These are phyloP conservation scores for Lithobates pipiens DNA, from an alignment of 2,797 vertebrate genomes.

Conservation along the genomic window DNA sequence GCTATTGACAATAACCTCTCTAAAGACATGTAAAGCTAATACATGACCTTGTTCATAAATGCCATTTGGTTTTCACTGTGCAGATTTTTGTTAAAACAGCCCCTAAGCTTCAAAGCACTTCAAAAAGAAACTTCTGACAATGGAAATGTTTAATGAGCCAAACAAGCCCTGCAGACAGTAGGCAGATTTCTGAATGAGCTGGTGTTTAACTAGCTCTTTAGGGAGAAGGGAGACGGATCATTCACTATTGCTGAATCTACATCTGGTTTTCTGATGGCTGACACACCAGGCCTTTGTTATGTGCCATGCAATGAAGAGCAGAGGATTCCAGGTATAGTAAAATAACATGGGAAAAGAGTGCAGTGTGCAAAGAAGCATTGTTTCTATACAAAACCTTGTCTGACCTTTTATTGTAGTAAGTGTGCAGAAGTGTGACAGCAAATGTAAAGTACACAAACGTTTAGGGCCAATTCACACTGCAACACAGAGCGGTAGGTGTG, in stretches of 20 bases:
- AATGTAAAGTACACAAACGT: too few relatives aligned
- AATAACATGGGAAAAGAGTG: neutral
- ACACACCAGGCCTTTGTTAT: neutral
- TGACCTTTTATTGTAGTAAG: neutral
- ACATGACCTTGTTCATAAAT: neutral
- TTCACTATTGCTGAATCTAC: constrained; percentile 30
- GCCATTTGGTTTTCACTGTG: neutral
- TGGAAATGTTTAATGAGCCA: constrained; percentile 33
- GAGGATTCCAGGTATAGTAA: neutral
- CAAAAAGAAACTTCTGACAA: constrained; percentile 10
- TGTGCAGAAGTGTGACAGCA: neutral
- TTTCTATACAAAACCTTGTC: neutral
- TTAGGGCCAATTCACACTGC: too few relatives aligned
- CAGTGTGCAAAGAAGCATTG: neutral
- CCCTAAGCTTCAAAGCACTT: constrained; percentile 9
- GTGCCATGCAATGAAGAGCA: neutral
- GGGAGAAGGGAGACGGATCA: neutral
- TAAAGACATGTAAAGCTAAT: neutral
- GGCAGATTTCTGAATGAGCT: constrained; percentile 3
- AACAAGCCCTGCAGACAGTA: constrained; percentile 12
- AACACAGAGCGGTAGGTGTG: too few relatives aligned
- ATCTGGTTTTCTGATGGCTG: constrained; percentile 20
- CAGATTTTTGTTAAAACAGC: neutral
- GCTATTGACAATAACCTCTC: neutral
- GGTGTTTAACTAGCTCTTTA: constrained; percentile 21